Conservation (phyloP, 2,888 invertebrate species). For the Choreutis nemorana region DNA sequence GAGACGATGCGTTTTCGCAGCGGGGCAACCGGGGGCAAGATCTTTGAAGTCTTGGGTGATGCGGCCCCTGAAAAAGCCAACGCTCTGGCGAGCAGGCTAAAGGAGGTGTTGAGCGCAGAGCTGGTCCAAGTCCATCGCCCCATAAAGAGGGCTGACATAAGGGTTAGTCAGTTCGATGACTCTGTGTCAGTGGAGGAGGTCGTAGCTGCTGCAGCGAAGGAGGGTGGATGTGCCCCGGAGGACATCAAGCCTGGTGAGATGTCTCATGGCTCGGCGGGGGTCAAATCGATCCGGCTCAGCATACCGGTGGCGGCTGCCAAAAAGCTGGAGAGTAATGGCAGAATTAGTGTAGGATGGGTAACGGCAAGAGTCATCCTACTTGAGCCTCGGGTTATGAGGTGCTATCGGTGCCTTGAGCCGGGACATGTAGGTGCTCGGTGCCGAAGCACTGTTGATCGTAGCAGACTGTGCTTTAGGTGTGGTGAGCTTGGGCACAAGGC, state of each 20-base stretch:
- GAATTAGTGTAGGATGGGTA: background rate
- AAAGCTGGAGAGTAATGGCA: background rate
- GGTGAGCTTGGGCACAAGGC: background rate
- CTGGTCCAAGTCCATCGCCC: too few species aligned
- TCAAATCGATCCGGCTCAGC: too few species aligned
- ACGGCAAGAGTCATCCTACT: too few species aligned
- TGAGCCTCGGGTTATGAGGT: too few species aligned
- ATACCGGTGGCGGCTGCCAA: background rate
- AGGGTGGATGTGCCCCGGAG: background rate
- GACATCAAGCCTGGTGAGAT: background rate
- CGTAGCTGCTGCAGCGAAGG: background rate
- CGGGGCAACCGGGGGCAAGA: too few species aligned
- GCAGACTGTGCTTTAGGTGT: too few species aligned
- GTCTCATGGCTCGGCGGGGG: background rate
- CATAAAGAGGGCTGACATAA: background rate
- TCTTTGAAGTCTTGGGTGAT: background rate
- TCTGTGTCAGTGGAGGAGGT: background rate
- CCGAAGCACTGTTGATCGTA: too few species aligned
- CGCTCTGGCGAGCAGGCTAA: background rate
- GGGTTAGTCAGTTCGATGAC: background rate
- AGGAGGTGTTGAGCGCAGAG: background rate
- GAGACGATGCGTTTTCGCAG: too few species aligned
- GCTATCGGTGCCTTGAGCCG: too few species aligned
- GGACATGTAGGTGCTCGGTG: too few species aligned
- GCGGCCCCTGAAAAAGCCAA: background rate